Base-by-base conservation (phyloP, 2,113 vertebrate genomes). In the Oreochromis niloticus region DNA sequence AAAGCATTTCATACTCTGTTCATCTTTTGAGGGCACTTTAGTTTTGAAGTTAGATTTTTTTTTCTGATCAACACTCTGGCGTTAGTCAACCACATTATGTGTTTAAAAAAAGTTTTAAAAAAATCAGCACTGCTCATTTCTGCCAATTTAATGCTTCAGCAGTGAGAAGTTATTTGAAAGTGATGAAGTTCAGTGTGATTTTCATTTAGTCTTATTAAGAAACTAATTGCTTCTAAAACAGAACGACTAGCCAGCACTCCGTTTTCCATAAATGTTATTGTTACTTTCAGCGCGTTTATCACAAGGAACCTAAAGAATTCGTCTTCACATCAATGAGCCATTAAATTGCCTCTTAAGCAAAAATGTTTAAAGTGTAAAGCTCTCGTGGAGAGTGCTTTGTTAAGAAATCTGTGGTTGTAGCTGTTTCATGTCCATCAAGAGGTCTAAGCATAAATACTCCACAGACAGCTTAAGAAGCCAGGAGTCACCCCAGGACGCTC, bases 331-430 rank as follows among this genome's bases (percentile, higher is more conserved):
- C 95, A 95, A 83, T 96, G 94, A 95, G 94, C 94, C 94, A 92
- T 93, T 95, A 96, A 97, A 96, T 96, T 95, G 94, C 92, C 85
- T 96, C 89, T 88, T 88, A 85, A 80, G 82, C 87, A 93, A 92
- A 94, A 89, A 91, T 91, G 79, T 88, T 56, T 85, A 12, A 46
- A 50, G 84, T 71, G 86, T 87, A 48, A 87, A 89, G 24, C 84
- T 41, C 63, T 56, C 41, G 36, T 32, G 30, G 43, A 85, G 68
- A 82, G 61, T 39, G 59, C 83, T 27, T 73, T 59, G 82, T 83
- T 79, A 52, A 89, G 86, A 71, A 81, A 3, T 85, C 83, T 71
- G 85, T 52, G 12, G 48, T 52, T 66, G 39, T 68, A 19, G 48
- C 55, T 1, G 66, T 48, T 81, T 82, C 6, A 7, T 13, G 61